Conservation (phyloP, 2,888 invertebrate genomes). For the Neria commutata region DNA sequence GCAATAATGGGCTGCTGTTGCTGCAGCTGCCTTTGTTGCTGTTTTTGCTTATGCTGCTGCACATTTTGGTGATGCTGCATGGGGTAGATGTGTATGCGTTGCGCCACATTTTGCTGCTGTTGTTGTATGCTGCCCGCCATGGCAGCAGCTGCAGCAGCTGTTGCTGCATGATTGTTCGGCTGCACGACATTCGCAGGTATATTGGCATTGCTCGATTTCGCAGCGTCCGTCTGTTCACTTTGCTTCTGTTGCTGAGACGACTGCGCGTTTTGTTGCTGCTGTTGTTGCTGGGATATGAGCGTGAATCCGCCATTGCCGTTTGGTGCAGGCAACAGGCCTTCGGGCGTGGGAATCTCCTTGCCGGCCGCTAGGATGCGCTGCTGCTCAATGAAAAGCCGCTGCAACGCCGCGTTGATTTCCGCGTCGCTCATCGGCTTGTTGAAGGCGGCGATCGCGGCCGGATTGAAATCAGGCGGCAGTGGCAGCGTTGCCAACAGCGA, state of each 20-base stretch:
- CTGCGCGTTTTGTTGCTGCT: slow-evolving; percentile 34
- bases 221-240: slow-evolving; percentile 27
- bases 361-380: slow-evolving; percentile 75
- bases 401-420: slow-evolving; percentile 66
- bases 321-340: slow-evolving; percentile 60
- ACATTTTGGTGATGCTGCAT: slow-evolving; percentile 53
- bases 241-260: slow-evolving; percentile 31
- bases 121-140: slow-evolving; percentile 42
- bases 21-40: slow-evolving; percentile 20
- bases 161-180: slow-evolving; percentile 56
- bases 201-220: slow-evolving; percentile 24
- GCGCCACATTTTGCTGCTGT: slow-evolving; percentile 45
- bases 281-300: slow-evolving; percentile 41
- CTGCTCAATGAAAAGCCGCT: slow-evolving; percentile 71
- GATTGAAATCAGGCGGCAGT: slow-evolving; percentile 58
- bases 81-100: slow-evolving; percentile 56
- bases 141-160: too few species aligned
- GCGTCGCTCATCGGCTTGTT: slow-evolving; percentile 63
- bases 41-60: slow-evolving; percentile 41
- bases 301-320: slow-evolving; percentile 48
- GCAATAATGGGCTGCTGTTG: slow-evolving; percentile 21
- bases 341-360: slow-evolving; percentile 69
- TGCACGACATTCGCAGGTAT: slow-evolving; percentile 59
- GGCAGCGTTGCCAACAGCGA: slow-evolving; percentile 53
- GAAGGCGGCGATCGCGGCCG: slow-evolving; percentile 54